These are phyloP conservation scores for Xestobium rufovillosum DNA, from an alignment of 2,888 invertebrate species.

Conservation along the genomic window DNA sequence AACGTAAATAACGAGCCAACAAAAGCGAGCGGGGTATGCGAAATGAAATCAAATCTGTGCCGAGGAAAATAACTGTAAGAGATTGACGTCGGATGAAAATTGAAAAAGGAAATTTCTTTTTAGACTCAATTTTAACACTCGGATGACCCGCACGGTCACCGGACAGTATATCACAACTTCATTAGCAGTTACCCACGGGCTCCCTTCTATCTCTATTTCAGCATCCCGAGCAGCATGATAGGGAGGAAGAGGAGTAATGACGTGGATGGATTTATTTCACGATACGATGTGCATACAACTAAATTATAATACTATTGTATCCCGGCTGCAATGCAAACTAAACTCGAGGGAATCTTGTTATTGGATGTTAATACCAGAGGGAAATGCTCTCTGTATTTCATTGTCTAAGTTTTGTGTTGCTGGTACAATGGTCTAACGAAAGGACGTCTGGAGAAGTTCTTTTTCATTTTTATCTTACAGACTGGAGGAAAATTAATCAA, in stretches of 20 bases:
- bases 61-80: conserved; percentile 45
- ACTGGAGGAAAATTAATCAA: no score
- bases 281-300: conserved; percentile 31
- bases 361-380: no score
- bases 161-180: conserved; percentile 26
- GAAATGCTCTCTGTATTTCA: no score
- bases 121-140: conserved; percentile 44
- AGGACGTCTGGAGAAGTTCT: no score
- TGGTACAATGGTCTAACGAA: no score
- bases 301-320: conserved; percentile 36
- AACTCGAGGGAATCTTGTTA: conserved; percentile 33
- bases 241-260: conserved; percentile 5
- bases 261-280: conserved; percentile 20
- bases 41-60: conserved; percentile 45
- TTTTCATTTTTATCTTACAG: no score
- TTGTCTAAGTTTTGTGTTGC: no score
- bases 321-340: conserved; percentile 33
- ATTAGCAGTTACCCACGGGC: conserved; percentile 14
- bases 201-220: conserved; percentile 11
- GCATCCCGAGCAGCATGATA: conserved; percentile 7
- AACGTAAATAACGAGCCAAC: conserved; percentile 40
- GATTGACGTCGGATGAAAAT: conserved; percentile 45
- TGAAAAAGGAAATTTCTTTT: conserved; percentile 49
- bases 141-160: conserved; percentile 37
- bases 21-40: conserved; percentile 33